Conservation (phyloP, 1,140 invertebrate species). For the Gonioctena quinquepunctata region DNA sequence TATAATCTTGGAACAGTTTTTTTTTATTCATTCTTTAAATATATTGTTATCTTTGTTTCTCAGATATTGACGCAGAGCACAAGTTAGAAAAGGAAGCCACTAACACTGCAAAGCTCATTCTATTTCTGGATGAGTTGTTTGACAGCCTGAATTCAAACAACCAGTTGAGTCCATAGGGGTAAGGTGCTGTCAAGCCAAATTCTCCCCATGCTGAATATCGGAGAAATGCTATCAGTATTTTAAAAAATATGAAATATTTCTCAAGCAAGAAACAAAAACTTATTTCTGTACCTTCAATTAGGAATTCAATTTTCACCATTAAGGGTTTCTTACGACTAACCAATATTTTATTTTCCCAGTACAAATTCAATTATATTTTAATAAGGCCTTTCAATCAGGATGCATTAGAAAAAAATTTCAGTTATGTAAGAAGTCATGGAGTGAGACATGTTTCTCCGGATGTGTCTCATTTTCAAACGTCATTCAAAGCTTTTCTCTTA, state of each 20-base stretch:
- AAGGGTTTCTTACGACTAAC: slow-evolving; percentile 11
- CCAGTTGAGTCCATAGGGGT: no score
- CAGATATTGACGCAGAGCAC: no score
- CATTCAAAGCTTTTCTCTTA: slow-evolving; percentile 20
- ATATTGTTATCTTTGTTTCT: no score
- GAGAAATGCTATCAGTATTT: not conserved
- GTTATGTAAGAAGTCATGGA: slow-evolving; percentile 30
- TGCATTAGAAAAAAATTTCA: slow-evolving; percentile 47
- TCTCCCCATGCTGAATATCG: no score
- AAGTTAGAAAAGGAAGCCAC: no score
- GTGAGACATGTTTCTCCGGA: not conserved
- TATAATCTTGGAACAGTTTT: no score
- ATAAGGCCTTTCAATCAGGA: slow-evolving; percentile 39
- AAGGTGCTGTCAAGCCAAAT: no score
- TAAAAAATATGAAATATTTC: not conserved
- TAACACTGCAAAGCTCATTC: no score
- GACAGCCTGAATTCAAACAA: no score
- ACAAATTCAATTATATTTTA: not conserved
- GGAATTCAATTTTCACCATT: slow-evolving; percentile 10
- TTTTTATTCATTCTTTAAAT: no score
- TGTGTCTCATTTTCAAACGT: slow-evolving; percentile 10
- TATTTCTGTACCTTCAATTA: slow-evolving; percentile 1
- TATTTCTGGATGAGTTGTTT: no score
- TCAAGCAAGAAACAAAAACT: not conserved
- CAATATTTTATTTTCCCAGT: not conserved